Evolutionary conservation across 92 coral and sea anemone species (phyloP).

Genomic region (Virgularia gustaviana): DNA sequence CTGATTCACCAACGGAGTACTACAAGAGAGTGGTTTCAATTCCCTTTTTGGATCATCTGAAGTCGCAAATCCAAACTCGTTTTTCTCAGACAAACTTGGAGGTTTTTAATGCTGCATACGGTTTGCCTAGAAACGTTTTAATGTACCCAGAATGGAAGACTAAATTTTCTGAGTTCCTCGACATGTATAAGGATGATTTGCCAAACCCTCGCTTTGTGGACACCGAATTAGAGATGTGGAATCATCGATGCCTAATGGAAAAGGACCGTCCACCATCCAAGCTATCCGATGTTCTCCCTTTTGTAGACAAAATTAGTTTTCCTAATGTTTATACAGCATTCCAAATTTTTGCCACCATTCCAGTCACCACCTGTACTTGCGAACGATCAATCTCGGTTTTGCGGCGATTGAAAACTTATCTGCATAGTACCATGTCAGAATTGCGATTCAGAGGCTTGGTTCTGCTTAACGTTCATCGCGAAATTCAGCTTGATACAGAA

Average conservation of each 20-base stretch:
- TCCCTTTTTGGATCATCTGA: slow-evolving; percentile 40
- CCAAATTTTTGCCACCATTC: too few relatives aligned
- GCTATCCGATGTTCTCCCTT: neutral
- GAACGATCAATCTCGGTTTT: neutral
- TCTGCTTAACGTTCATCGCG: neutral
- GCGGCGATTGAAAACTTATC: neutral
- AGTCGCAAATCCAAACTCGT: slow-evolving; percentile 2
- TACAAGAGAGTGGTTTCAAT: slow-evolving; percentile 45
- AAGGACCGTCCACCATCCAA: neutral
- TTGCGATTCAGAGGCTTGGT: neutral
- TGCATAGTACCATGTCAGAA: neutral
- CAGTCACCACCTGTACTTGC: slow-evolving; percentile 4
- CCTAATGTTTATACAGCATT: neutral
- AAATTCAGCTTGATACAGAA: neutral
- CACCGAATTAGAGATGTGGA: neutral
- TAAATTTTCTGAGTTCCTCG: neutral
- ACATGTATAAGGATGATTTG: neutral
- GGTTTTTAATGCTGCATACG: slow-evolving; percentile 15
- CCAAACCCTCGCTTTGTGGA: neutral
- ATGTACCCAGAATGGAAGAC: neutral
- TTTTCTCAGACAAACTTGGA: slow-evolving; percentile 13
- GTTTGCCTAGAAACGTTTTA: slow-evolving; percentile 2
- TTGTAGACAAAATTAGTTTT: neutral
- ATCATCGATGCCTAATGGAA: neutral
- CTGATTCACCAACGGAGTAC: slow-evolving; percentile 39